Evolutionary conservation across 2,113 vertebrate species (phyloP).

Genomic region (Amblyornis subalaris): DNA sequence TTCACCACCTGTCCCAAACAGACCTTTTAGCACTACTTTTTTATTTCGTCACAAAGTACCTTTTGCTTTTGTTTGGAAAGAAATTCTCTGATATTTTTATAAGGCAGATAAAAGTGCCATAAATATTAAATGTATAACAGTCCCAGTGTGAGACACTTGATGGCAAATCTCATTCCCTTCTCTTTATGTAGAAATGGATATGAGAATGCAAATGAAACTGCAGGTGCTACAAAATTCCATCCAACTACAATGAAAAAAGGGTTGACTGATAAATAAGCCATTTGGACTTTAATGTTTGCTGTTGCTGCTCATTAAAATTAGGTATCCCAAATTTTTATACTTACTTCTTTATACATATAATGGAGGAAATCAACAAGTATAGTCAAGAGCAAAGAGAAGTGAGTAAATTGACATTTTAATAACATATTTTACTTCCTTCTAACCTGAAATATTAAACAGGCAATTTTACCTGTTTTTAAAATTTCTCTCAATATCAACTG

Average conservation of each 20-base stretch:
- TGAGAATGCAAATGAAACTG: conserved; percentile 18
- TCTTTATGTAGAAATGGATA: neutral
- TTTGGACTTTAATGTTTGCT: neutral
- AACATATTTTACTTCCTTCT: neutral
- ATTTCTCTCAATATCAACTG: neutral
- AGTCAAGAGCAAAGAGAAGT: neutral
- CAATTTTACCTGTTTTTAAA: neutral
- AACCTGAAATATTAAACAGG: neutral
- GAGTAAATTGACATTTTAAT: neutral
- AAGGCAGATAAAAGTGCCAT: neutral
- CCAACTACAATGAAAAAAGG: neutral
- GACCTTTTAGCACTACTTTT: neutral
- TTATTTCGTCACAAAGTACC: neutral
- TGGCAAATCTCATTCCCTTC: neutral
- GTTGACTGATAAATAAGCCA: neutral
- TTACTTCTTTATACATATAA: neutral
- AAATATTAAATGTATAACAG: neutral
- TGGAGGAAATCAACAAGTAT: neutral
- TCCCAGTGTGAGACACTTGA: neutral
- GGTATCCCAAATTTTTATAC: neutral
- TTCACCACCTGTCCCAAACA: neutral
- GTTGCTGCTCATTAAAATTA: neutral
- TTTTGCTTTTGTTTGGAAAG: neutral
- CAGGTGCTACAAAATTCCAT: conserved; percentile 3
- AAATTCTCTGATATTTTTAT: neutral